Base-by-base conservation (phyloP, 2,888 invertebrate species). In the Monoplex corrugatus region DNA sequence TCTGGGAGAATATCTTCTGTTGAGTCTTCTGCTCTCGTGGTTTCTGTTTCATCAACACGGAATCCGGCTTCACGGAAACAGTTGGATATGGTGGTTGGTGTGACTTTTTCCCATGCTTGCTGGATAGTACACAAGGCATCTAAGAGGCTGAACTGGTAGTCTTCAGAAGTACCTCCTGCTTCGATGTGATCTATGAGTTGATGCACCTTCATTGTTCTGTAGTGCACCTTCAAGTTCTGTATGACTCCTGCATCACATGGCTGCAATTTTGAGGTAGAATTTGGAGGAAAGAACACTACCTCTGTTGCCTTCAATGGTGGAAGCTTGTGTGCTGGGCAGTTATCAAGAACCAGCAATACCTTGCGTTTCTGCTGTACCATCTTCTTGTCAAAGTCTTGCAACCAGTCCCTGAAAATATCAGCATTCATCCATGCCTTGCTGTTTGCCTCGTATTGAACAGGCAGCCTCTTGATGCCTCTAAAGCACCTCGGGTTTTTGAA, bases 401-500 rank as follows among this genome's bases (percentile, higher is more conserved):
- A 44, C 83, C 89, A 88, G 1, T 90, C 84, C 19, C 28, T 45
- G 82, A 90, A 90, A 19, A 90, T 78, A 23, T 86, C 86, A 23
- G 68, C 8, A 19, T 88, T 90, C 90, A 90, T 90, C 90, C 88
- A 89, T n/a, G 87, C 89, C 50, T 85, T 86, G 43, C 32, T 84
- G 50, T 89, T 90, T 40, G 89, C 87, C 1, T 19, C n/a, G 45
- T 87, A 90, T 1, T 85, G 28, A 8, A 88, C 63, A 32, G 89
- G 90, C 78, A 91, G 84, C 28, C 32, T 84, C 35, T 78, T 45
- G 1, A 91, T 57, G 13, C 84, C 72, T 57, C 87, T 86, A 19
- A 90, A 90, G 57, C 90, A 90, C 10, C 88, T 44, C 43, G 90
- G 90, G 35, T 86, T 88, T 28, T 84, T 63, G 43, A 80, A 89